Evolutionary conservation across 1,140 invertebrate species (phyloP).

Genomic region (Polyergus mexicanus): DNA sequence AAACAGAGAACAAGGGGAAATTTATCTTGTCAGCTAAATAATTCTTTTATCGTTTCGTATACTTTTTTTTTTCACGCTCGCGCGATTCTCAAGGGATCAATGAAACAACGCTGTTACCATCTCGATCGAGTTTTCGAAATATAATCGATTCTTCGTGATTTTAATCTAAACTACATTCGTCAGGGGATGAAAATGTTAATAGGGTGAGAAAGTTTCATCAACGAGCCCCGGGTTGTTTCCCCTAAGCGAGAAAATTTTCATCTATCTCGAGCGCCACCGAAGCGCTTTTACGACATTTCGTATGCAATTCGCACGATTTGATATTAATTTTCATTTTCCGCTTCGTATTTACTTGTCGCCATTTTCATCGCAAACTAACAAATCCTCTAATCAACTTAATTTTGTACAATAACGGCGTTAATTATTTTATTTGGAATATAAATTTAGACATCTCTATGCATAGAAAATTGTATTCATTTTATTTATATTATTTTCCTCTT

Average conservation of each 20-base stretch:
- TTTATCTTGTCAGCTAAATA: not conserved
- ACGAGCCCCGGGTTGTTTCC: not conserved
- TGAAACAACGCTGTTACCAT: not conserved
- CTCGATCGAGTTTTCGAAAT: not conserved
- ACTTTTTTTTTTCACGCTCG: not conserved
- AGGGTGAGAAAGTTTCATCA: not conserved
- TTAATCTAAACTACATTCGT: not conserved
- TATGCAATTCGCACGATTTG: not conserved
- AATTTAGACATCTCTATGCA: too few species aligned
- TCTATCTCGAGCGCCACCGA: too few species aligned
- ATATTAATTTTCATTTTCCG: not conserved
- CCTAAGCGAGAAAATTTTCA: too few species aligned
- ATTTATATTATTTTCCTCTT: too few species aligned
- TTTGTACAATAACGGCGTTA: constrained; percentile 2
- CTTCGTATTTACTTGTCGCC: not conserved
- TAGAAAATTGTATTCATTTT: too few species aligned
- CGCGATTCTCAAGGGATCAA: not conserved
- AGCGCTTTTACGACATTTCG: not conserved
- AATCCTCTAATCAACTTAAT: not conserved
- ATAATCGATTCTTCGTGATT: not conserved
- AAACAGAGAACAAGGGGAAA: not conserved
- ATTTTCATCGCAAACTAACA: not conserved
- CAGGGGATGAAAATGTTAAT: not conserved
- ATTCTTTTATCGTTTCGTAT: not conserved
- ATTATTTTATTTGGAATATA: not conserved